Evolutionary conservation across 2,888 invertebrate genomes (phyloP).

Genomic region (Meteorus colon): DNA sequence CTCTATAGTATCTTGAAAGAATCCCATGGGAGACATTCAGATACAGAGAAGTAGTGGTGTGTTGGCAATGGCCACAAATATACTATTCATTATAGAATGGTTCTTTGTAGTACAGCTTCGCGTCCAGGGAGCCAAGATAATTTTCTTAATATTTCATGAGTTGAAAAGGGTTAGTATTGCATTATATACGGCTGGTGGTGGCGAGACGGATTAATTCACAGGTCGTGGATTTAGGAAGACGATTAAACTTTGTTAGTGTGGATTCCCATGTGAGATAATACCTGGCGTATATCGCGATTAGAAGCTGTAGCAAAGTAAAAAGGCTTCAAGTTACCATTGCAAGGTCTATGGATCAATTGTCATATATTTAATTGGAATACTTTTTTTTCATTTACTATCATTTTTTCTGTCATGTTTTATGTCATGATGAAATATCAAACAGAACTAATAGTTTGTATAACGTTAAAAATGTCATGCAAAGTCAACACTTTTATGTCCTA

Average conservation of each 20-base stretch:
- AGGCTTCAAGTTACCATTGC: slow-evolving; percentile 3
- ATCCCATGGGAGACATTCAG: background rate
- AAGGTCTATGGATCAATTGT: slow-evolving; percentile 22
- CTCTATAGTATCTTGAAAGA: background rate
- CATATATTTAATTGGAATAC: background rate
- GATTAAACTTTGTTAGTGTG: slow-evolving; percentile 42
- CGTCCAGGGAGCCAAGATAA: slow-evolving; percentile 8
- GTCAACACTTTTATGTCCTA: too few relatives aligned
- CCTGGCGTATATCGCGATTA: background rate
- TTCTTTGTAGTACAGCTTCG: background rate
- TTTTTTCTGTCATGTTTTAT: background rate
- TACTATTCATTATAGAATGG: background rate
- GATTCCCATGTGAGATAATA: slow-evolving; percentile 24
- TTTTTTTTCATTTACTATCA: background rate
- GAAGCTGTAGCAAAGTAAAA: slow-evolving; percentile 10
- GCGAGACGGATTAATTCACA: slow-evolving; percentile 25
- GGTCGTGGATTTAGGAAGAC: slow-evolving; percentile 23
- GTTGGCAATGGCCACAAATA: background rate
- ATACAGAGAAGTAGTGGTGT: background rate
- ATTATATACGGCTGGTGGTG: slow-evolving; percentile 10
- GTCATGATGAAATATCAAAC: background rate
- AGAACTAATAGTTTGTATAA: too few relatives aligned
- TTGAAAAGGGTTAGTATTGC: background rate
- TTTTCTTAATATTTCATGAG: slow-evolving; percentile 18
- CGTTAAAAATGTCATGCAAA: too few relatives aligned